These are phyloP conservation scores for Cyrtorhinus lividipennis DNA, from an alignment of 1,140 invertebrate species.

Conservation along the genomic window DNA sequence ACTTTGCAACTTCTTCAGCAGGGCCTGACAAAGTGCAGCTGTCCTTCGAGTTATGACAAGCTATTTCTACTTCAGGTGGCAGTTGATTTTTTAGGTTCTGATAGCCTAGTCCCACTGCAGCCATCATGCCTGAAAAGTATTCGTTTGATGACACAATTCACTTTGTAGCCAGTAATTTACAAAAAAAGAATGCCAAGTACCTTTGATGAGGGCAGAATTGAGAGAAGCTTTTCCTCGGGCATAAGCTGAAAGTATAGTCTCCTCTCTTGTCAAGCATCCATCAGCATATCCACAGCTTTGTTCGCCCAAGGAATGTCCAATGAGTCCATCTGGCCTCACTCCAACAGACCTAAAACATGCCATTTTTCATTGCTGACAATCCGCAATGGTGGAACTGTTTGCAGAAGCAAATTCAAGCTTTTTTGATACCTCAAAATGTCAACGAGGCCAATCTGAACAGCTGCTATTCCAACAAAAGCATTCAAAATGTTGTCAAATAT, in stretches of 20 bases:
- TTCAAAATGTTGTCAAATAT: slow-evolving; percentile 44
- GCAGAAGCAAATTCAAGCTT: no score
- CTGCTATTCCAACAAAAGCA: slow-evolving; percentile 56
- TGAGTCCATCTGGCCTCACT: slow-evolving; percentile 45
- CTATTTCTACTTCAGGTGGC: slow-evolving; percentile 46
- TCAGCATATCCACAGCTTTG: slow-evolving; percentile 55
- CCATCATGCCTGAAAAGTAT: slow-evolving; percentile 32
- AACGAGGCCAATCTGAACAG: slow-evolving; percentile 58
- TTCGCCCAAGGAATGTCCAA: slow-evolving; percentile 55
- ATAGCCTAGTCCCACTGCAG: slow-evolving; percentile 35
- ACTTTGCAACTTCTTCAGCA: slow-evolving; percentile 33
- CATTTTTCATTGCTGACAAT: no score
- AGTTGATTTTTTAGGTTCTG: slow-evolving; percentile 39
- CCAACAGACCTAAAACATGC: no score
- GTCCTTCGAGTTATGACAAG: slow-evolving; percentile 53
- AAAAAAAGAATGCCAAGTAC: no score
- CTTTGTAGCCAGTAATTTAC: no score
- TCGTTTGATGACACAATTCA: no score
- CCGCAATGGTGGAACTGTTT: no score
- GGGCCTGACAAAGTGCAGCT: slow-evolving; percentile 58
- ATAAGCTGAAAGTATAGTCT: slow-evolving; percentile 47
- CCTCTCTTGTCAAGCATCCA: slow-evolving; percentile 46
- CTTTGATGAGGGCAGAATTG: slow-evolving; percentile 37
- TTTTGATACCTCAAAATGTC: slow-evolving; percentile 43
- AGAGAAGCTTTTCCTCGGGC: slow-evolving; percentile 44